Base-by-base conservation (phyloP, 2,888 invertebrate species). In the Pelosia muscerda region DNA sequence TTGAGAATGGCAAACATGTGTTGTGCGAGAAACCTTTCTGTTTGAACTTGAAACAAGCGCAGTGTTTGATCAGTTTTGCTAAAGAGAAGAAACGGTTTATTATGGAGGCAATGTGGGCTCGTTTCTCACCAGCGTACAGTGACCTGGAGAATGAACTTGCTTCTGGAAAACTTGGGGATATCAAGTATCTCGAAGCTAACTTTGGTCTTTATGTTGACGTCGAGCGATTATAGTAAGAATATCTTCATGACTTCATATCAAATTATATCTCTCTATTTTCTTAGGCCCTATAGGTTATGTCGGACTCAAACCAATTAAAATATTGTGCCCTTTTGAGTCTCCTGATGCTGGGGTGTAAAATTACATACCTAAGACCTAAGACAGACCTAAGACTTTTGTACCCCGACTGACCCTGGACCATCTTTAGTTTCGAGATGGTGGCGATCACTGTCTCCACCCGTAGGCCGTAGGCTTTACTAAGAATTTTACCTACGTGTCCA, bases 41-140 rank as follows among this genome's bases (percentile, higher is more conserved):
- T 63, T 91, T 98, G 92, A 98, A 98, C 88, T 93, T 95, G 60
- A 97, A 97, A 81, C 97, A 98, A 88, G 95, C 97, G 0, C 94
- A 95, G 72, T 96, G 96, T 76, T 91, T 99, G 56, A 91, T 98
- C 13, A 92, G 95, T 25, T 85, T 96, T 0, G 98, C 98, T 0
- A 96, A 95, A 82, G 88, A 95, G 38, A 97, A 97, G 82, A 97
- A 97, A 8, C 87, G 97, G 0, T 98, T 98, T 84, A 87, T 98
- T 0, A 98, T 98, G 98, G 98, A 98, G 95, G 98, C 97, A 0
- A 95, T 98, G n/a, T 99, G 98, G 98, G 97, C 97, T 0, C 95
- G 98, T 53, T 98, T 96, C 83, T 96, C 98, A 70, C 98, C 98
- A 0, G 95, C 96, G 0, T 98, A 98, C 86, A 92, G 96, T 59